Conservation (phyloP, 2,113 vertebrate genomes). For the Gorsachius goisagi region DNA sequence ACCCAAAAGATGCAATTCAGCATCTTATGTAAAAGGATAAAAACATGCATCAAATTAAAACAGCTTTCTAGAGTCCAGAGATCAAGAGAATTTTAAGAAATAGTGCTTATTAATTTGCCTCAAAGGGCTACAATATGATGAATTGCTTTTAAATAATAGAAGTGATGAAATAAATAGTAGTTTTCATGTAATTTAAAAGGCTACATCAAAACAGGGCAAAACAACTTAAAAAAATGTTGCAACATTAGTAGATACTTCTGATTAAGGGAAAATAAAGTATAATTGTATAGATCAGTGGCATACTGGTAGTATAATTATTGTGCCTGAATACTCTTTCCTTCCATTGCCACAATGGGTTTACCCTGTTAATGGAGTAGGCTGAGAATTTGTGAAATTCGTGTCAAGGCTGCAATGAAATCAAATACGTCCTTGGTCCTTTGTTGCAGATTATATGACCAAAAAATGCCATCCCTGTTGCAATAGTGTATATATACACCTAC, state of each 20-base stretch:
- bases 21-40: slow-evolving; percentile 13
- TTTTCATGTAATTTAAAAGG: neutral
- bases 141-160: neutral
- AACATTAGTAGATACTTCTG: neutral
- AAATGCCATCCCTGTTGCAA: neutral
- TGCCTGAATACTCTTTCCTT: neutral
- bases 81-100: neutral
- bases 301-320: neutral
- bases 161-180: neutral
- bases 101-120: neutral
- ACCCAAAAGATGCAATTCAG: slow-evolving; percentile 32
- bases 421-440: neutral
- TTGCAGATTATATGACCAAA: neutral
- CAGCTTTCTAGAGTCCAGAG: neutral
- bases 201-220: neutral
- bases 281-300: neutral
- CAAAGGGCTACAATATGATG: neutral
- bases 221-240: neutral
- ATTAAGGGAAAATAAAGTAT: neutral
- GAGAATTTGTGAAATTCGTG: neutral
- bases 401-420: neutral
- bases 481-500: neutral
- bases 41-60: slow-evolving; percentile 27
- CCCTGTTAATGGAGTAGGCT: neutral
- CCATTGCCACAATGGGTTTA: neutral